Evolutionary conservation across 2,888 invertebrate species (phyloP), one percentile per base, ranked within the genome.

Genomic region (Sminthurinus aureus): DNA sequence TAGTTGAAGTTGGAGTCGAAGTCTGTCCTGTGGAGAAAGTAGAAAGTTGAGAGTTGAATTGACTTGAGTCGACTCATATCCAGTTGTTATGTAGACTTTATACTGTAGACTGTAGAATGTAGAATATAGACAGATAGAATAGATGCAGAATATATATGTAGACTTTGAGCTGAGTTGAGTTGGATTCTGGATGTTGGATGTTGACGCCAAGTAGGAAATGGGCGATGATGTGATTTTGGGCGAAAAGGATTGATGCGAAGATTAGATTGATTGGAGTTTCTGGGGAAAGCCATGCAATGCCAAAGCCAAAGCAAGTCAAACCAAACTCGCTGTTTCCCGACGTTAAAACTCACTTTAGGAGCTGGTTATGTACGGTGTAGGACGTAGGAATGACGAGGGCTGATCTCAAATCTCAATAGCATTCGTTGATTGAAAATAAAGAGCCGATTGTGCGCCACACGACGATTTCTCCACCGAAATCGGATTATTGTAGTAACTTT

Each of bases 201-300:
- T 78, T 82, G 76, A 69, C 71, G 76, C 69, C 69, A 51, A 77
- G 79, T 64, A 58, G 74, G 81, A 76, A 83, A 83, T 83, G 78
- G 83, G 83, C 82, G 82, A 83, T 85, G 85, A 85, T 85, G 83
- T 85, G 85, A 85, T 85, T 84, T 85, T 85, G 85, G 85, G 84
- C 79, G 79, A 84, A 82, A 81, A 84, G 84, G 85, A 85, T 84
- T 84, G 84, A 84, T 83, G 82, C 64, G 77, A 84, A 85, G 85
- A 84, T 85, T 85, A 85, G 84, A 85, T 85, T 85, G 85, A 85
- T 85, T 81, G 85, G 82, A 85, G 83, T 75, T 82, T 78, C 38
- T 64, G 78, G 73, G 67, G 50, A 76, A 67, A 58, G 58, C 76
- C 79, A n/a, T n/a, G n/a, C n/a, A n/a, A n/a, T n/a, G n/a, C n/a